Base-by-base conservation (phyloP, 2,113 vertebrate genomes). In the Cavia aperea region DNA sequence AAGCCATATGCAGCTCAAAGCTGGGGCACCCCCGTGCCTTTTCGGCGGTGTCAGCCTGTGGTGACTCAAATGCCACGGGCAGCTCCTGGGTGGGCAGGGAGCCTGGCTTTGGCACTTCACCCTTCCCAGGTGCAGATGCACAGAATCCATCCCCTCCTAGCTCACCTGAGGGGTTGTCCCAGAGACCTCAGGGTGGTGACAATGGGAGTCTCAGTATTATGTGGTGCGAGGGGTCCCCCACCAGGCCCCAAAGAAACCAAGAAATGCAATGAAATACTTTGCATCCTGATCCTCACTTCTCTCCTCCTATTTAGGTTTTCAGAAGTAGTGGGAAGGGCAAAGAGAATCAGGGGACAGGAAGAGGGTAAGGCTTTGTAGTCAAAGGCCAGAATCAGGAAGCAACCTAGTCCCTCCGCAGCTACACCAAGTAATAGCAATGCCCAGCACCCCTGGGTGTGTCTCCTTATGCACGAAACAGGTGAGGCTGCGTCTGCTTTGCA, bases 1-100 rank as follows among this genome's bases (percentile, higher is more conserved):
- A 88, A 94, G 92, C 68, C 97, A 93, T 93, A 85, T 33, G 39
- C 4, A 6, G 93, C 79, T 56, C 91, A 77, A 72, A 77, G 66
- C 2, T 0, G 7, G 4, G 16, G 18, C 8, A 19, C 24, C 0
- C 24, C 29, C 0, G 63, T 3, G 4, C 24, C 65, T 62, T 89
- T 19, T 77, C 54, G 4, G 11, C 1, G 0, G n/a, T 39, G 12
- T 46, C 63, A 26, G 18, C 11, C 49, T 33, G 78, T 43, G 79
- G 94, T 68, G 95, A 56, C 33, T 49, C n/a, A 81, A 83, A 16
- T 13, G 46, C 88, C 58, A 62, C 15, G 88, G 89, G 54, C 92
- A 94, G 58, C 14, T 36, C 56, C 56, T 58, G 56, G 4, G 60
- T 13, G 60, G 78, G 46, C 68, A 2, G 56, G 9, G 75, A 72